A percentile compares a stretch with the other conserved stretches of the same genome.
Conservation (phyloP, 2,113 vertebrate species). For the Actinemys pallida region DNA sequence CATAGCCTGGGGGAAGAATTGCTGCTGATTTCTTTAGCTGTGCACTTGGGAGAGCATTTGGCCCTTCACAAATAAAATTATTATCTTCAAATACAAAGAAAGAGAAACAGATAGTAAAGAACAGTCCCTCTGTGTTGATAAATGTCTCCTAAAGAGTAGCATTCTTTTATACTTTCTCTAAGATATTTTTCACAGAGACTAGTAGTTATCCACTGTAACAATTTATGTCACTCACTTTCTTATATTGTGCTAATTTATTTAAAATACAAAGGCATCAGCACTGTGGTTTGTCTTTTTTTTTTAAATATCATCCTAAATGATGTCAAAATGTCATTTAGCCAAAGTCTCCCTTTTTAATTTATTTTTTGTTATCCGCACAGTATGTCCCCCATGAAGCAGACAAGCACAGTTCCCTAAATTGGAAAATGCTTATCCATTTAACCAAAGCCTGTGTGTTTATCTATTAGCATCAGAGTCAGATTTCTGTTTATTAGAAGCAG, state of each 20-base stretch:
- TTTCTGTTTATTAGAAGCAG: constrained; percentile 49
- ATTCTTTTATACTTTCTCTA: not conserved
- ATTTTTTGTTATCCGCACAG: constrained; percentile 51
- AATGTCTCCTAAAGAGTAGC: not conserved
- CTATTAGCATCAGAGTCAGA: constrained; percentile 12
- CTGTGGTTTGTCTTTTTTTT: not conserved
- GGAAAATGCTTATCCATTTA: constrained; percentile 72
- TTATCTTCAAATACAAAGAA: not conserved
- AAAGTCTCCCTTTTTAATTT: constrained; percentile 48
- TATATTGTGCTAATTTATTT: not conserved
- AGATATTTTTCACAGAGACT: constrained; percentile 11
- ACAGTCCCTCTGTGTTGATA: not conserved
- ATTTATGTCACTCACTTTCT: not conserved
- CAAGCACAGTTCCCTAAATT: constrained; percentile 51
- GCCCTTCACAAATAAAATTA: not conserved
- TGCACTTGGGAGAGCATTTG: not conserved
- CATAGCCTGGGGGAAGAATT: not conserved
- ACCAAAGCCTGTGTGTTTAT: constrained; percentile 54
- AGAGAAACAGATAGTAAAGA: not conserved
- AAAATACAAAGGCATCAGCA: not conserved
- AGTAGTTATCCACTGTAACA: not conserved
- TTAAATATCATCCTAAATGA: not conserved
- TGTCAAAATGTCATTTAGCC: constrained; percentile 47
- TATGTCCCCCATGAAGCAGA: constrained; percentile 43
- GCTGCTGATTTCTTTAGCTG: not conserved